phyloP scores from a whole-genome alignment of 2,797 vertebrate species.

The Apogon talboti region DNA sequence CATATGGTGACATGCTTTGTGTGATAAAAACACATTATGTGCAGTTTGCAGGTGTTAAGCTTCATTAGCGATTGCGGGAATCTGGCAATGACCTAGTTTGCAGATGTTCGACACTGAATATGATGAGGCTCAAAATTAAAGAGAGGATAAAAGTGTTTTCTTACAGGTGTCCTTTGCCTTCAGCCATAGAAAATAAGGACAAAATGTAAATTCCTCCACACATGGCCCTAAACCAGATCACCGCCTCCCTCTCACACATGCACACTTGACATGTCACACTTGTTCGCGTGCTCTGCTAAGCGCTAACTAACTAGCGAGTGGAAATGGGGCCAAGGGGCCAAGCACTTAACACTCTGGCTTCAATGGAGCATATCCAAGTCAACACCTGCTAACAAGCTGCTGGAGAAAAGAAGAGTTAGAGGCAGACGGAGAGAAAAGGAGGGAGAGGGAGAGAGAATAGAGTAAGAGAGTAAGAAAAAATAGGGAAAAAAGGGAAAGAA shows the following conservation, averaged over 20 bases:
- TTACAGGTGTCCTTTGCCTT: conserved; percentile 1
- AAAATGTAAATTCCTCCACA: conserved; percentile 30
- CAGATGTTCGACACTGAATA: too few relatives aligned
- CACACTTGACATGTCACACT: conserved; percentile 66
- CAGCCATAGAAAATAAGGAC: conserved; percentile 13
- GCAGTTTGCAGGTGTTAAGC: too few relatives aligned
- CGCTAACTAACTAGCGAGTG: conserved; percentile 72
- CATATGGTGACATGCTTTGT: neutral
- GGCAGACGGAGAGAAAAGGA: conserved; percentile 12
- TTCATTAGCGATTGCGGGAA: too few relatives aligned
- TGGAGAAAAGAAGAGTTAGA: conserved; percentile 44
- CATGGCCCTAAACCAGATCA: conserved; percentile 40
- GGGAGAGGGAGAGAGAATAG: conserved; percentile 12
- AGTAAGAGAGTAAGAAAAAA: conserved; percentile 17
- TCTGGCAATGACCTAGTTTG: too few relatives aligned
- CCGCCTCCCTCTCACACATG: conserved; percentile 31
- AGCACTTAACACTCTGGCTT: conserved; percentile 74
- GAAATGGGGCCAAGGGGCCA: conserved; percentile 69
- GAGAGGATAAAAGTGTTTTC: neutral
- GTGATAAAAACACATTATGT: too few relatives aligned
- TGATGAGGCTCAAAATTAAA: too few relatives aligned
- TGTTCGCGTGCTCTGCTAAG: conserved; percentile 53
- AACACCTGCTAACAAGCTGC: conserved; percentile 80
- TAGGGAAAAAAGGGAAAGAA: conserved; percentile 40
- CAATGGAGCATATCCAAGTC: conserved; percentile 74